phyloP scores from a whole-genome alignment of 2,888 invertebrate genomes.

The Emesis castigata region DNA sequence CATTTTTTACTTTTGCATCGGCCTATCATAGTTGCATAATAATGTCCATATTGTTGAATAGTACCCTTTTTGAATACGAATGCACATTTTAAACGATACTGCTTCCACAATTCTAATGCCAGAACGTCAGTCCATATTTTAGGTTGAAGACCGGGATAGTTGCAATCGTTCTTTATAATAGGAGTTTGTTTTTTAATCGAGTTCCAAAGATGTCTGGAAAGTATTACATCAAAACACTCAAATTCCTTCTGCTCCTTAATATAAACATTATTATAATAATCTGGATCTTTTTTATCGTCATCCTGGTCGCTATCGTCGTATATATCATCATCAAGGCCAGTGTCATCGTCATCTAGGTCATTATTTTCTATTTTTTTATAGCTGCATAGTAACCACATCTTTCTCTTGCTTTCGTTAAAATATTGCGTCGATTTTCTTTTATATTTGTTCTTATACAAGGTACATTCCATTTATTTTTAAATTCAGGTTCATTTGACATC shows the following conservation, averaged over 20 bases:
- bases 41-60: constrained; percentile 14
- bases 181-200: neutral
- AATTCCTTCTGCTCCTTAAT: neutral
- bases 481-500: constrained; percentile 14
- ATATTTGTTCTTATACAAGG: constrained; percentile 7
- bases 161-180: no score
- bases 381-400: constrained; percentile 3
- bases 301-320: neutral
- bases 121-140: constrained; percentile 11
- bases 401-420: constrained; percentile 8
- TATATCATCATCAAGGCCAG: neutral
- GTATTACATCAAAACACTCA: constrained; percentile 7
- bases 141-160: neutral
- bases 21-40: constrained; percentile 10
- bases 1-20: constrained; percentile 10
- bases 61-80: constrained; percentile 7
- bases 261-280: neutral
- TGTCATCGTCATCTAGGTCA: neutral
- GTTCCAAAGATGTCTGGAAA: constrained; percentile 11
- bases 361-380: neutral
- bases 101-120: constrained; percentile 16
- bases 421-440: constrained; percentile 10
- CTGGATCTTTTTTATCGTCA: constrained; percentile 4
- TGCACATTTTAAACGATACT: constrained; percentile 16
- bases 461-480: constrained; percentile 8